Evolutionary conservation across 2,113 vertebrate species (phyloP), one percentile per base, ranked within the genome.

Genomic region (Galeopterus variegatus): DNA sequence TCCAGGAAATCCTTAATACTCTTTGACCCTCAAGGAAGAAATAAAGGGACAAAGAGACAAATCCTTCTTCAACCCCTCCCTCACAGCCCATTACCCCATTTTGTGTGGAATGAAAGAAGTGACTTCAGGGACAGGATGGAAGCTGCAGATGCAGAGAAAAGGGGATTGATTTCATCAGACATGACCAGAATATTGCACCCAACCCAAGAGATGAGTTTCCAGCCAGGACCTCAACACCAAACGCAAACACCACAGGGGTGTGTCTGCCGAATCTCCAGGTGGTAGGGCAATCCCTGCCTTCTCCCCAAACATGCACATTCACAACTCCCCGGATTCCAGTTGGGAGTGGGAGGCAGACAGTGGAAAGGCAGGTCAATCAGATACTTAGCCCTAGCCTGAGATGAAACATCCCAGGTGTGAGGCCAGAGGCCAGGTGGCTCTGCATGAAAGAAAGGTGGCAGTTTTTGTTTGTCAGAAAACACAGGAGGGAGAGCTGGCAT

Each of bases 351-450:
- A 97, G 96, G 93, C 84, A 92, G 89, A 93, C 95, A 97, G 96
- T 95, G 87, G 97, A 97, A 96, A 97, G 96, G 94, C 97, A 98
- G 93, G 97, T 97, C 97, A 93, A 89, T 97, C 95, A 97, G 97
- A 97, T 97, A 98, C 96, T 75, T 93, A n/a, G 41, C 26, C 75
- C 75, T 87, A 14, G 90, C 87, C 80, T n/a, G 79, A 95, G n/a
- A 72, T 67, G 92, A 95, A 95, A 97, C 90, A 93, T 4, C 92
- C 92, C 96, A 98, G 96, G 96, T 98, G 97, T 62, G 90, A 95
- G 90, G 96, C 96, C 90, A 98, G 95, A 95, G 84, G 96, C 97
- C 97, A 98, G 86, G 95, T 97, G 97, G 95, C 96, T 90, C 94
- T 12, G 14, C 93, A 94, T 94, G 90, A 95, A 98, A 97, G 94